A percentile compares a stretch with the other conserved stretches of the same genome.
Evolutionary conservation across 2,113 vertebrate genomes (phyloP).

Genomic region (Odontesthes bonariensis): DNA sequence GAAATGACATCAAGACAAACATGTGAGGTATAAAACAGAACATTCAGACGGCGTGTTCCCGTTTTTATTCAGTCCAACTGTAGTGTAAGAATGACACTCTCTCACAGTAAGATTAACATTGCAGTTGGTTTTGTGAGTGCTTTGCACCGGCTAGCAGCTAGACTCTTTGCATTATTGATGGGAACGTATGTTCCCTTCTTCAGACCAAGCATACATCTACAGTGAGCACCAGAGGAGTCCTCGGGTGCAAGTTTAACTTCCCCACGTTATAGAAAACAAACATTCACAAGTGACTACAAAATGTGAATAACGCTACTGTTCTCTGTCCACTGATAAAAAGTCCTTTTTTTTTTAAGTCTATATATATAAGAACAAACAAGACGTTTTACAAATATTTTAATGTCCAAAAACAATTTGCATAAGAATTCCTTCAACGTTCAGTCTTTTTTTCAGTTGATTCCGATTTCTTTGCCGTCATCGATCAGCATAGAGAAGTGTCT

Average conservation of each 20-base stretch:
- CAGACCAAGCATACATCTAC: conserved; percentile 29
- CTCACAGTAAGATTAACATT: conserved; percentile 47
- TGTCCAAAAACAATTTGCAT: conserved; percentile 79
- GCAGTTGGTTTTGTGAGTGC: conserved; percentile 62
- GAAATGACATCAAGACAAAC: conserved; percentile 10
- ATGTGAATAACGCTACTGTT: conserved; percentile 50
- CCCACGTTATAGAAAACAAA: conserved; percentile 50
- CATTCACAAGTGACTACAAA: conserved; percentile 60
- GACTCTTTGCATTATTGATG: conserved; percentile 61
- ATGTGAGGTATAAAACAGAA: conserved; percentile 35
- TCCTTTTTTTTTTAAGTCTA: conserved; percentile 58
- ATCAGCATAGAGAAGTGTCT: conserved; percentile 95
- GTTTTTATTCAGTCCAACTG: conserved; percentile 62
- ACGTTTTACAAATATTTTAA: conserved; percentile 74
- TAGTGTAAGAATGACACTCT: conserved; percentile 33
- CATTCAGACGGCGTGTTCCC: conserved; percentile 44
- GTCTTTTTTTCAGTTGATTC: conserved; percentile 89
- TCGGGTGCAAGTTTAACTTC: conserved; percentile 44
- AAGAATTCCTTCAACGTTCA: conserved; percentile 56
- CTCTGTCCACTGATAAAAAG: conserved; percentile 65
- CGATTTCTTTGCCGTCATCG: conserved; percentile 96
- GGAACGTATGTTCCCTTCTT: conserved; percentile 53
- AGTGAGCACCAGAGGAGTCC: conserved; percentile 38
- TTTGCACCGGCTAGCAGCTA: conserved; percentile 60
- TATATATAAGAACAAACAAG: conserved; percentile 67